phyloP scores from a whole-genome alignment of 1,140 invertebrate genomes.

The Melanaphis sacchari region DNA sequence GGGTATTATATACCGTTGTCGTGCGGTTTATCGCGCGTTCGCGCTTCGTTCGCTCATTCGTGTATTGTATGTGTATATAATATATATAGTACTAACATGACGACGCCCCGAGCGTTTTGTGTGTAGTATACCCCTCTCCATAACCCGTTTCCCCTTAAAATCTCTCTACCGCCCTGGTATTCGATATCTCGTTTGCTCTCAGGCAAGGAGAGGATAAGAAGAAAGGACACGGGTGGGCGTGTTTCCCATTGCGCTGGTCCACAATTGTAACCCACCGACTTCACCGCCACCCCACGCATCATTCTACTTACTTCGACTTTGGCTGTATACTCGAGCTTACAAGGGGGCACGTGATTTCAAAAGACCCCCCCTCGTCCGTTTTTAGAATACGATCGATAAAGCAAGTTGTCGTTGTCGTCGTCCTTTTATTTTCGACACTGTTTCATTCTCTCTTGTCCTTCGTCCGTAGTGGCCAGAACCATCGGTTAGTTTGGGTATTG shows the following conservation, averaged over 20 bases:
- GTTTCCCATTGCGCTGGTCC: slow-evolving; percentile 41
- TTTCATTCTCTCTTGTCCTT: slow-evolving; percentile 1
- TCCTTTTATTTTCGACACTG: slow-evolving; percentile 52
- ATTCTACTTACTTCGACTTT: background rate
- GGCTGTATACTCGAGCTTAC: background rate
- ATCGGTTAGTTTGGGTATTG: slow-evolving; percentile 1
- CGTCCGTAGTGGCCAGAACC: background rate
- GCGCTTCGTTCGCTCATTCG: slow-evolving; percentile 39
- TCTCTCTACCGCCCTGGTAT: background rate
- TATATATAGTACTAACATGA: background rate
- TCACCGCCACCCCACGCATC: background rate
- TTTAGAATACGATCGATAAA: slow-evolving; percentile 49
- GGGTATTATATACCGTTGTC: slow-evolving; percentile 46
- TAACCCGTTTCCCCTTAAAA: background rate
- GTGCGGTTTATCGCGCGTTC: slow-evolving; percentile 45
- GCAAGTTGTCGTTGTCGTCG: slow-evolving; percentile 46
- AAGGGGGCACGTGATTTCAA: slow-evolving; percentile 53
- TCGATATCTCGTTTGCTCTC: background rate
- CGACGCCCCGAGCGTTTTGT: slow-evolving; percentile 29
- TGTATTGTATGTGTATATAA: slow-evolving; percentile 16
- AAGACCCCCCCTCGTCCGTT: slow-evolving; percentile 32
- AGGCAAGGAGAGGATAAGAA: background rate
- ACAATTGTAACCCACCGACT: background rate
- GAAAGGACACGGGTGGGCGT: slow-evolving; percentile 31
- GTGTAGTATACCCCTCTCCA: background rate